A percentile compares a stretch with the other conserved stretches of the same genome.
These are phyloP conservation scores for Arizona elegans DNA, from an alignment of 2,113 vertebrate genomes.

Conservation along the genomic window DNA sequence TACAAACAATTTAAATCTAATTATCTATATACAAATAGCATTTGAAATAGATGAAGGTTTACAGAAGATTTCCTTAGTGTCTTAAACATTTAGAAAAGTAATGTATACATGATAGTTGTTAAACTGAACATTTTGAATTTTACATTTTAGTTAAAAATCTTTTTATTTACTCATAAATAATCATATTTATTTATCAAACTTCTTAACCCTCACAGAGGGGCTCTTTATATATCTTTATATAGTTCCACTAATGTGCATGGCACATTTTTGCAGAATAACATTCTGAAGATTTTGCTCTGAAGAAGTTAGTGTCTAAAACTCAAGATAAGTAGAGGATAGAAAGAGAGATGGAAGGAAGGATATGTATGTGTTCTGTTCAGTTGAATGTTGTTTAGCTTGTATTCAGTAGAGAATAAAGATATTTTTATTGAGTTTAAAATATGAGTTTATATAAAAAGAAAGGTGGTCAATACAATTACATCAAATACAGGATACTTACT, in stretches of 20 bases:
- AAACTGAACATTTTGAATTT: background rate
- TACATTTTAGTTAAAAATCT: background rate
- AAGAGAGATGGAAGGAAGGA: background rate
- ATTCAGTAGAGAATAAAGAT: background rate
- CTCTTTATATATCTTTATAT: background rate
- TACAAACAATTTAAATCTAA: background rate
- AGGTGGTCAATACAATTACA: conserved; percentile 5
- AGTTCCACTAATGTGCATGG: background rate
- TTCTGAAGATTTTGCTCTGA: background rate
- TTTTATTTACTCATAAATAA: background rate
- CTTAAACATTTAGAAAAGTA: background rate
- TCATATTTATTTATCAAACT: background rate
- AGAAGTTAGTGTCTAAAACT: rapidly evolving
- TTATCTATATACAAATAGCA: background rate
- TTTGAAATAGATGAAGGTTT: background rate
- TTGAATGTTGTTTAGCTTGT: background rate
- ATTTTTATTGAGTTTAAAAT: conserved; percentile 15
- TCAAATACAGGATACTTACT: background rate
- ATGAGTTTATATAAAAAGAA: background rate
- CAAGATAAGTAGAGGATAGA: background rate
- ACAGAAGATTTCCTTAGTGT: background rate
- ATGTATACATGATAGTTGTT: background rate
- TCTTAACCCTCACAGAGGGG: background rate
- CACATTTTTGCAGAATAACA: background rate
- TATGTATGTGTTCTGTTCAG: background rate